A percentile compares a stretch with the other conserved stretches of the same genome.
phyloP scores from a whole-genome alignment of 2,888 invertebrate species.

The Neoascia interrupta region DNA sequence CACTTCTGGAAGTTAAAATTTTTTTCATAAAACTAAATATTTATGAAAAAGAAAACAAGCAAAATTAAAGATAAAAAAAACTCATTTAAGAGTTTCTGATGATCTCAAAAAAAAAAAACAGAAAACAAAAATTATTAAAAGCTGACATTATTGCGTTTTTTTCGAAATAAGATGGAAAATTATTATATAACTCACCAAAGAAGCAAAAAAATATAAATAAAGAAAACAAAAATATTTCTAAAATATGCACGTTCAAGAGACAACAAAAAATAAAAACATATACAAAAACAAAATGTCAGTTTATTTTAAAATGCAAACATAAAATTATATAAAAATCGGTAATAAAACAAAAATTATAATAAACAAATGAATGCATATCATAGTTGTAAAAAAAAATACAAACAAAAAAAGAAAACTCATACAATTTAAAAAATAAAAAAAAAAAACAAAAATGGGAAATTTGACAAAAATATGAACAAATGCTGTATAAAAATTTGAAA shows the following conservation, averaged over 20 bases:
- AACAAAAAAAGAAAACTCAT: constrained; percentile 64
- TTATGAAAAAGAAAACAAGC: constrained; percentile 47
- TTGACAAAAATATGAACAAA: constrained; percentile 73
- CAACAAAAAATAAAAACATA: constrained; percentile 28
- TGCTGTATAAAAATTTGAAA: constrained; percentile 78
- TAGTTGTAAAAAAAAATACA: constrained; percentile 84
- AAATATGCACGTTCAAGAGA: constrained; percentile 63
- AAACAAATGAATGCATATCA: constrained; percentile 86
- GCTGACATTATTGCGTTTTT: constrained; percentile 69
- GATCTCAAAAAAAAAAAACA: constrained; percentile 83
- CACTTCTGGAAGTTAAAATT: constrained; percentile 76
- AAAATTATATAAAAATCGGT: constrained; percentile 74
- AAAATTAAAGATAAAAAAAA: constrained; percentile 51
- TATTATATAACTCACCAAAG: constrained; percentile 47
- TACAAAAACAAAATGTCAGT: constrained; percentile 65
- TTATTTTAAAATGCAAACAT: constrained; percentile 70
- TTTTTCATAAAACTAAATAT: constrained; percentile 62
- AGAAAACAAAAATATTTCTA: constrained; percentile 51
- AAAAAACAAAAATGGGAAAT: constrained; percentile 69
- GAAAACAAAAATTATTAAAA: constrained; percentile 32
- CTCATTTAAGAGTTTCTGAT: constrained; percentile 81
- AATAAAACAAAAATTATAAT: constrained; percentile 70
- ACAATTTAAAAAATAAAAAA: constrained; percentile 71
- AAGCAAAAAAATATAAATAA: constrained; percentile 28
- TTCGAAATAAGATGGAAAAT: constrained; percentile 53